These are phyloP conservation scores for western clawed frog (Xenopus tropicalis) DNA, from an alignment of 2,113 vertebrate species.

Conservation along the genomic window DNA sequence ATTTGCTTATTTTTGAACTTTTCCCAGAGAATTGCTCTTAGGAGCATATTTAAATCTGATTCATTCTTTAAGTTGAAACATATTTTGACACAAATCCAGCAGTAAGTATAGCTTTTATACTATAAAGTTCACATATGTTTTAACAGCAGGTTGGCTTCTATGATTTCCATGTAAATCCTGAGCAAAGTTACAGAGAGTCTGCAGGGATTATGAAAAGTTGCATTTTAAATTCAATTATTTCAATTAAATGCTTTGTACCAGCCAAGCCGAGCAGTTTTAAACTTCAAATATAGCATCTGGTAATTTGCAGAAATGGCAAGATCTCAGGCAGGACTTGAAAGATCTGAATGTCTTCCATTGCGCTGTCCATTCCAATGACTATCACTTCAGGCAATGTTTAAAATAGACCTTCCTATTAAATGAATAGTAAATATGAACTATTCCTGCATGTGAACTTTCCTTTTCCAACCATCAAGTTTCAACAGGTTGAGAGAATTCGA, in stretches of 20 bases:
- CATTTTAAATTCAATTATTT: conserved; percentile 29
- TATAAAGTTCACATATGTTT: conserved; percentile 33
- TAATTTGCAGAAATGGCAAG: conserved; percentile 25
- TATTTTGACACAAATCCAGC: conserved; percentile 13
- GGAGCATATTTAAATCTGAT: conserved; percentile 15
- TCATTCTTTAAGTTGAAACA: conserved; percentile 17
- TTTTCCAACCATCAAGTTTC: no score
- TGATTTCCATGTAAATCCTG: conserved; percentile 10
- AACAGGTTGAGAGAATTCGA: no score
- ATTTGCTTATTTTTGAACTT: conserved; percentile 14
- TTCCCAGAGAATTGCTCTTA: conserved; percentile 11
- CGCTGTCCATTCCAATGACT: conserved; percentile 20
- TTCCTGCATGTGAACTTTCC: no score
- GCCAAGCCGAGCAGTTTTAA: conserved; percentile 1
- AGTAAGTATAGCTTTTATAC: conserved; percentile 7
- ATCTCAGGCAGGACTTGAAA: not conserved
- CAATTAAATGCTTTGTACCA: not conserved
- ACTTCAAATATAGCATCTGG: conserved; percentile 18
- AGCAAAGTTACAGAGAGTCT: conserved; percentile 16
- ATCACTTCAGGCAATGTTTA: not conserved
- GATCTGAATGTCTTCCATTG: conserved; percentile 2
- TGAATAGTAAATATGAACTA: no score
- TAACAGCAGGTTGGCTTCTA: conserved; percentile 32
- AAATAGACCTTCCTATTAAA: no score
- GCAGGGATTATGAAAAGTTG: conserved; percentile 32